phyloP scores from a whole-genome alignment of 2,888 invertebrate species.

The Netelia inedita region DNA sequence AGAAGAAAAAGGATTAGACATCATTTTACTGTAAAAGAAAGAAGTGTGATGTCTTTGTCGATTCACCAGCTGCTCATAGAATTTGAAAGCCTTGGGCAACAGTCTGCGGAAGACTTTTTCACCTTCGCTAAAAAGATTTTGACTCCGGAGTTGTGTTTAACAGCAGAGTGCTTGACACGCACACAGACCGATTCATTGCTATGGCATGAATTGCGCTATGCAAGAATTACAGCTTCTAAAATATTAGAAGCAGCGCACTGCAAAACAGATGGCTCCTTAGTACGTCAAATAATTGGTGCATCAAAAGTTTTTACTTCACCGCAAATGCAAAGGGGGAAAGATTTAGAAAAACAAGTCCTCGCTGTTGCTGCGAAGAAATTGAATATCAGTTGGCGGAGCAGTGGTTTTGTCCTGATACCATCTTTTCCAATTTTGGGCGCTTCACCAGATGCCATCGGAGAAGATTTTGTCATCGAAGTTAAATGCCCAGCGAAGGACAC shows the following conservation, averaged over 20 bases:
- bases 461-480: slow-evolving; percentile 73
- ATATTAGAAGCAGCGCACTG: slow-evolving; percentile 62
- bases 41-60: too few relatives aligned
- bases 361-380: not conserved
- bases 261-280: slow-evolving; percentile 71
- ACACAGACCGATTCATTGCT: not conserved
- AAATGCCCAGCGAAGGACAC: slow-evolving; percentile 72
- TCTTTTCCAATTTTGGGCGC: slow-evolving; percentile 67
- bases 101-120: too few relatives aligned
- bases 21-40: not conserved
- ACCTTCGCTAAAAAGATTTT: too few relatives aligned
- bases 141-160: not conserved
- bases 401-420: slow-evolving; percentile 45
- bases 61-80: too few relatives aligned
- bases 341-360: slow-evolving; percentile 68
- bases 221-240: slow-evolving; percentile 26
- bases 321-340: slow-evolving; percentile 72
- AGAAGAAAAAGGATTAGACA: too few relatives aligned
- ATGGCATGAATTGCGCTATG: not conserved
- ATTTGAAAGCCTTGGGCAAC: too few relatives aligned
- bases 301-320: slow-evolving; percentile 63
- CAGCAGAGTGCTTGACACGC: not conserved
- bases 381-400: not conserved
- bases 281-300: slow-evolving; percentile 70
- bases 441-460: slow-evolving; percentile 73